Evolutionary conservation across 1,140 invertebrate genomes (phyloP).

Genomic region (Apis mellifera): DNA sequence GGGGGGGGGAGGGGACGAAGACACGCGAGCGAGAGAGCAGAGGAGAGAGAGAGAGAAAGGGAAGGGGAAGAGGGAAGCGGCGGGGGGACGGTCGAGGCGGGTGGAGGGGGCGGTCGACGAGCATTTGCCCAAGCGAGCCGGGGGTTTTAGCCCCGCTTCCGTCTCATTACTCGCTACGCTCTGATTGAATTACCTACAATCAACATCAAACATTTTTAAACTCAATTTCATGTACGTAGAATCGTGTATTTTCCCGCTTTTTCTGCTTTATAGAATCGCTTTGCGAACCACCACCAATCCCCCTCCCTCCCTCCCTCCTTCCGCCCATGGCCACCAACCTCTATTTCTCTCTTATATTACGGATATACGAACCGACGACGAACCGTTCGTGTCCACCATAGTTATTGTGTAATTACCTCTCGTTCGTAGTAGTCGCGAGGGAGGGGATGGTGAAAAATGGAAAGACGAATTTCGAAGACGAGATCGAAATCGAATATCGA

Average conservation of each 20-base stretch:
- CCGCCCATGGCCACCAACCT: conserved; percentile 27
- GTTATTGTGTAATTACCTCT: conserved; percentile 58
- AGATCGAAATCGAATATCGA: too few species aligned
- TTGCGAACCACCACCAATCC: conserved; percentile 52
- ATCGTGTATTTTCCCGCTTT: conserved; percentile 59
- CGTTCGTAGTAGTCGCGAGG: background rate
- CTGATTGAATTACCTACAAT: conserved; percentile 77
- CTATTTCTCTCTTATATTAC: conserved; percentile 56
- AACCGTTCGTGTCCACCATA: conserved; percentile 30
- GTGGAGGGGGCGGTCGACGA: conserved; percentile 57
- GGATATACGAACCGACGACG: conserved; percentile 24
- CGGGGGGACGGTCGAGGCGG: conserved; percentile 9
- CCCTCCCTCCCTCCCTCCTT: conserved; percentile 28
- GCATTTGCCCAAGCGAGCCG: conserved; percentile 69
- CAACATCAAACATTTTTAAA: conserved; percentile 77
- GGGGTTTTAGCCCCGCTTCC: conserved; percentile 68
- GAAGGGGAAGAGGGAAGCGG: background rate
- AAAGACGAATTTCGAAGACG: too few species aligned
- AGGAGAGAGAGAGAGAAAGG: conserved; percentile 3
- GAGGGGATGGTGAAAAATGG: too few species aligned
- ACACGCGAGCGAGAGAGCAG: conserved; percentile 25
- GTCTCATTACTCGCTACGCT: conserved; percentile 75
- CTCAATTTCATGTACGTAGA: conserved; percentile 71
- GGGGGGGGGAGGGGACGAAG: conserved; percentile 13
- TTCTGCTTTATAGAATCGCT: conserved; percentile 64